Percentiles rank a stretch among this genome's conserved stretches.
Evolutionary conservation across 2,888 invertebrate species (phyloP).

Genomic region (Sinopyrophorus schimmeli): DNA sequence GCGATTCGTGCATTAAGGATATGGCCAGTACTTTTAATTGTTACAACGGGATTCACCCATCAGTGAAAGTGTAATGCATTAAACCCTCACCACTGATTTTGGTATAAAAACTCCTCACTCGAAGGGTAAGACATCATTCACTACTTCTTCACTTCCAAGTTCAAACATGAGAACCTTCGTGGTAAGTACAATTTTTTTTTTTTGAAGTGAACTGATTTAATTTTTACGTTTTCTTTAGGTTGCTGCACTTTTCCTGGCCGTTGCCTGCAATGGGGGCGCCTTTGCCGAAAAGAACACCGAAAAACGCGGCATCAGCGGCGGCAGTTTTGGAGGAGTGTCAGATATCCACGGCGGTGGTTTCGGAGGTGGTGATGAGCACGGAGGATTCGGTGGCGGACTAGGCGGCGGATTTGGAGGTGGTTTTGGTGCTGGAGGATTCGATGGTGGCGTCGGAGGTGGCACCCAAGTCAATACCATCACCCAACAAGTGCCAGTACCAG

Average conservation of each 20-base stretch:
- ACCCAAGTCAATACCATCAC: conserved; percentile 48
- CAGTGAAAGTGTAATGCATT: conserved; percentile 22
- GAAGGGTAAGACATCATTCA: conserved; percentile 20
- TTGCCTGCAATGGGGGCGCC: conserved; percentile 8
- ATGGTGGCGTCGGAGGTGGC: conserved; percentile 41
- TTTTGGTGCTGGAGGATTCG: conserved; percentile 23
- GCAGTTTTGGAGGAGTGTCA: conserved; percentile 10
- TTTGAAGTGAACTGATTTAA: background rate
- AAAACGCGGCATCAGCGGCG: conserved; percentile 19
- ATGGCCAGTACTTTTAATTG: background rate
- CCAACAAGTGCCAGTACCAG: conserved; percentile 41
- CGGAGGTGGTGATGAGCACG: conserved; percentile 15
- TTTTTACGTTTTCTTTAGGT: conserved; percentile 4
- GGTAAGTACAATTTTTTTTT: conserved; percentile 9
- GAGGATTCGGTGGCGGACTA: conserved; percentile 15
- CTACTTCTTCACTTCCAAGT: conserved; percentile 14
- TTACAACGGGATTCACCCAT: conserved; percentile 18
- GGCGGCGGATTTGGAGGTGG: conserved; percentile 13
- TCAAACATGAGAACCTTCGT: conserved; percentile 21
- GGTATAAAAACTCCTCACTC: conserved; percentile 14
- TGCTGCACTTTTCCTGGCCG: conserved; percentile 16
- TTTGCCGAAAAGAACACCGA: conserved; percentile 6
- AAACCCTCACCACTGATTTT: conserved; percentile 10
- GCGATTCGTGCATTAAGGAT: conserved; percentile 21
- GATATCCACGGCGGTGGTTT: conserved; percentile 10